Evolutionary conservation across 2,888 invertebrate genomes (phyloP), one percentile per base, ranked within the genome.

Genomic region (Fragum fragum): DNA sequence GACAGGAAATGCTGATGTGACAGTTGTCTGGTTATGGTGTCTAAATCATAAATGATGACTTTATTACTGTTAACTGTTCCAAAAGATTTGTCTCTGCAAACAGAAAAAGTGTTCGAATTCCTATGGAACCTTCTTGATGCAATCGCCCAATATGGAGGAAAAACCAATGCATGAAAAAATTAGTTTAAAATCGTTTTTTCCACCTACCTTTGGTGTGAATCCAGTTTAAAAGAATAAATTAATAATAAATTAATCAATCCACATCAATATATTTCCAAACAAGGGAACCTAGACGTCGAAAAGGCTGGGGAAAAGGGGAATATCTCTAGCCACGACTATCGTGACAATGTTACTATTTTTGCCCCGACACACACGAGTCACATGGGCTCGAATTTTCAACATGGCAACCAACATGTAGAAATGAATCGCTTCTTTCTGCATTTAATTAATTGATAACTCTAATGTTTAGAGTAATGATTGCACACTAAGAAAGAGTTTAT

Each of bases 351-450:
- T 85, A 85, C 85, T 82, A 82, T 79, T 85, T 85, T 85, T 82
- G 85, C 85, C 81, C 85, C 80, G 86, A 87, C 86, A 85, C 85
- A 77, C 86, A 77, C 81, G 76, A 90, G 89, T 90, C 90, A 90
- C 90, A 90, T 90, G 90, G 89, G 87, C 87, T 87, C 86, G 74
- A 80, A 81, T 85, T 85, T 88, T 90, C 89, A 90, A 90, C 90
- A 90, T 90, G 90, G 90, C 90, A 90, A 90, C 90, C 90, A 79
- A 79, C 85, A 85, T 87, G 86, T 86, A 84, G 61, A 85, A 83
- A 57, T 52, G n/a, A 28, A 47, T 42, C 59, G 32, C 16, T 23
- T 42, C 28, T 11, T 23, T 23, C 9, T 3, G 14, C 2, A 18
- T 18, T 47, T 14, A 47, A 6, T 23, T 23, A 39, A 23, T 21